A percentile compares a stretch with the other conserved stretches of the same genome.
phyloP scores from a whole-genome alignment of 2,113 vertebrate genomes.

The Gavialis gangeticus region DNA sequence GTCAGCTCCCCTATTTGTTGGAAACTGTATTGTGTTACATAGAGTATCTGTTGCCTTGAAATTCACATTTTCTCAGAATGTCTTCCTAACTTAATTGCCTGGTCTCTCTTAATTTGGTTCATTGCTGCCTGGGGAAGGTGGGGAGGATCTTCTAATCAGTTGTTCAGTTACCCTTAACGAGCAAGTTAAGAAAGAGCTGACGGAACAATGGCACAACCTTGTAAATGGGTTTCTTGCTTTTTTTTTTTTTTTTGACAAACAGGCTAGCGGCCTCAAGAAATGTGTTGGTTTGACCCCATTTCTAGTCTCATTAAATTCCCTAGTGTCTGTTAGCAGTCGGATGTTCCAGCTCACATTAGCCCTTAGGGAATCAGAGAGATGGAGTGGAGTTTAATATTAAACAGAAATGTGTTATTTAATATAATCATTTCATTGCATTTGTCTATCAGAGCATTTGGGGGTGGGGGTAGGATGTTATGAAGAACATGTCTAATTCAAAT shows the following conservation, averaged over 20 bases:
- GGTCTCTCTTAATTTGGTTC: not conserved
- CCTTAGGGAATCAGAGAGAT: conserved; percentile 21
- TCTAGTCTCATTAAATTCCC: conserved; percentile 63
- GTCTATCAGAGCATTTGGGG: not conserved
- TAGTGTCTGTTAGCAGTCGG: not conserved
- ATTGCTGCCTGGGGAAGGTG: conserved; percentile 8
- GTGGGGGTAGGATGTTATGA: not conserved
- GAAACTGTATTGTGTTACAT: not conserved
- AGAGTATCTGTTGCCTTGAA: not conserved
- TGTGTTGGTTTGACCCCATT: conserved; percentile 39
- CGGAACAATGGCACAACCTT: conserved; percentile 24
- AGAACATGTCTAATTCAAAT: not conserved
- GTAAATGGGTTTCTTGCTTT: conserved; percentile 7
- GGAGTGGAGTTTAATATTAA: conserved; percentile 8
- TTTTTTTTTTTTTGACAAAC: conserved; percentile 30
- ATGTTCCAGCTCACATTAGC: conserved; percentile 39
- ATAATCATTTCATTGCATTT: not conserved
- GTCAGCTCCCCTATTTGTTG: not conserved
- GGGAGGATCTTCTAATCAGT: conserved; percentile 44
- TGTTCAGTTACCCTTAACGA: conserved; percentile 47
- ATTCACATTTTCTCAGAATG: conserved; percentile 13
- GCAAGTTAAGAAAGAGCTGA: conserved; percentile 20
- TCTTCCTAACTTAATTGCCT: conserved; percentile 48
- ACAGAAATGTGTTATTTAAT: not conserved
- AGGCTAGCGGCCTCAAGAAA: conserved; percentile 19